These are phyloP conservation scores for Seriola quinqueradiata DNA, from an alignment of 2,113 vertebrate genomes.

Conservation along the genomic window DNA sequence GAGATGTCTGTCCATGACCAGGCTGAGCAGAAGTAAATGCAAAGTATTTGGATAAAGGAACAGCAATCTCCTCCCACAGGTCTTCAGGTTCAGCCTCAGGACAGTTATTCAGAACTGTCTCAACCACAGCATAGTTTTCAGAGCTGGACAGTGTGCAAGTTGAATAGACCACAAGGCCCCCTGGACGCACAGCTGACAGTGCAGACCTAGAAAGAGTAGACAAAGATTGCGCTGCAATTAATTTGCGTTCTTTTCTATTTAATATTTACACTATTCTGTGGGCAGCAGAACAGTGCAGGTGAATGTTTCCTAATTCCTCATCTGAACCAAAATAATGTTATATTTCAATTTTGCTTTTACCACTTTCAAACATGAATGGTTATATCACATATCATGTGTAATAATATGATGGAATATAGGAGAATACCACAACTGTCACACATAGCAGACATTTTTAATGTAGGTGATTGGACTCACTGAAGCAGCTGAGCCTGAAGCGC, in stretches of 20 bases:
- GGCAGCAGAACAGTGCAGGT: background rate
- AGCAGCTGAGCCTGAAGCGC: slow-evolving; percentile 82
- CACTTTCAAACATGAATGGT: background rate
- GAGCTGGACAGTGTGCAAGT: slow-evolving; percentile 93
- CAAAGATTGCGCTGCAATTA: slow-evolving; percentile 5
- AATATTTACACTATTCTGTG: background rate
- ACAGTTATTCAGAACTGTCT: slow-evolving; percentile 83
- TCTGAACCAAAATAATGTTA: background rate
- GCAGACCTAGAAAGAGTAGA: slow-evolving; percentile 87
- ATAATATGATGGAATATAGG: background rate
- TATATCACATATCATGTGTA: background rate
- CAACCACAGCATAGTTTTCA: slow-evolving; percentile 91
- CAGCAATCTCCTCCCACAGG: slow-evolving; percentile 83
- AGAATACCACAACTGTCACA: background rate
- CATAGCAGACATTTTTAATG: slow-evolving; percentile 4
- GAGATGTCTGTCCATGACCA: slow-evolving; percentile 16
- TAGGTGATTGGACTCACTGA: slow-evolving; percentile 57
- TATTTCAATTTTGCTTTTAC: background rate
- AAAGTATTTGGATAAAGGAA: slow-evolving; percentile 86
- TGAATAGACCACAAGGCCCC: slow-evolving; percentile 93
- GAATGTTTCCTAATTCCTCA: background rate
- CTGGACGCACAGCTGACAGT: slow-evolving; percentile 89
- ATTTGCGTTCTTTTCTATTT: background rate
- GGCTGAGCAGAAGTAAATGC: slow-evolving; percentile 77
- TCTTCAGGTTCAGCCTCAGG: slow-evolving; percentile 85